phyloP scores from a whole-genome alignment of 2,113 vertebrate species.

The Machaerirhynchus nigripectus region DNA sequence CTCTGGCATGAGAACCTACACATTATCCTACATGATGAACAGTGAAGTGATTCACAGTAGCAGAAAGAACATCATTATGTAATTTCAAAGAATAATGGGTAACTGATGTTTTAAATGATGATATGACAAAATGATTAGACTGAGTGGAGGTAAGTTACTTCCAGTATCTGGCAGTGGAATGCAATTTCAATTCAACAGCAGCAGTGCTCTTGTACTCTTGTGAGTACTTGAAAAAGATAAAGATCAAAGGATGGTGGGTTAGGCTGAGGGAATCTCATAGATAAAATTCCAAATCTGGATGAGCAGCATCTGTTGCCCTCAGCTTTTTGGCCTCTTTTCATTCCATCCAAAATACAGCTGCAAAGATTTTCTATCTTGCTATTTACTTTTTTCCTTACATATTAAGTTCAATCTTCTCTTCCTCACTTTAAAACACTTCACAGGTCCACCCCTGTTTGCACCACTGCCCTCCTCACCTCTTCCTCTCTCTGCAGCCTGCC shows the following conservation, averaged over 20 bases:
- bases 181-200: not conserved
- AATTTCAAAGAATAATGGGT: not conserved
- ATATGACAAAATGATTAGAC: not conserved
- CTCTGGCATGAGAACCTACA: not conserved
- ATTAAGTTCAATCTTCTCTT: not conserved
- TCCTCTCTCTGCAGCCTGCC: not conserved
- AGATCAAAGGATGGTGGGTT: slow-evolving; percentile 2
- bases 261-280: not conserved
- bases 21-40: not conserved
- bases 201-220: not conserved
- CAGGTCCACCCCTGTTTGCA: not conserved
- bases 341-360: not conserved
- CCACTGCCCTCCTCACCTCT: not conserved
- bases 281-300: not conserved
- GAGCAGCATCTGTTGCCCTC: not conserved
- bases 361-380: not conserved
- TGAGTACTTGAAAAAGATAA: not conserved
- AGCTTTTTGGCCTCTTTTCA: not conserved
- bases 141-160: not conserved
- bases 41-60: not conserved
- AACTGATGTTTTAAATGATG: not conserved
- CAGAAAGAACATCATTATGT: not conserved
- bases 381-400: not conserved
- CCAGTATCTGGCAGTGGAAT: not conserved
- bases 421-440: not conserved